Evolutionary conservation across 2,113 vertebrate species (phyloP).

Genomic region (Serinus canaria): DNA sequence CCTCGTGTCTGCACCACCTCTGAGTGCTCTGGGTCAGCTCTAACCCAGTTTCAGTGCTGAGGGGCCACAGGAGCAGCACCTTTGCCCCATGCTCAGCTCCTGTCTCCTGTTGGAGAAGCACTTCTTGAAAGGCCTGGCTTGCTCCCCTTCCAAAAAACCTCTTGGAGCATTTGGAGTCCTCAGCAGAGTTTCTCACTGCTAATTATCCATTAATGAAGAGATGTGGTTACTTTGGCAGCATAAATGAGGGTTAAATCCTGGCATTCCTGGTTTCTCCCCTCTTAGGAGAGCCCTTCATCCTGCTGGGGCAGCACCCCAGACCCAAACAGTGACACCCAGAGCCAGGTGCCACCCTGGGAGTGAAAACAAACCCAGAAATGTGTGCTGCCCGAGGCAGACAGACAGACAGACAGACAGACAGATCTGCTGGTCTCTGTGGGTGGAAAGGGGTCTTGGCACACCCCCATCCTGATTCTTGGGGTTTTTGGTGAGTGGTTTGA

Average conservation of each 20-base stretch:
- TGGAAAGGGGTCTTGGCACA: fast-evolving
- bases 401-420: background rate
- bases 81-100: background rate
- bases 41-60: fast-evolving
- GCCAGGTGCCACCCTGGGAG: background rate
- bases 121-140: background rate
- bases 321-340: background rate
- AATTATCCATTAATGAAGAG: background rate
- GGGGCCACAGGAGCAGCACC: background rate
- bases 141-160: background rate
- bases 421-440: fast-evolving
- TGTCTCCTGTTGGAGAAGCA: fast-evolving
- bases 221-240: background rate
- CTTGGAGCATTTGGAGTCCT: background rate
- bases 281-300: no score
- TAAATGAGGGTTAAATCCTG: background rate
- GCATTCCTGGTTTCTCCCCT: background rate
- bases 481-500: background rate
- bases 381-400: background rate
- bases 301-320: background rate
- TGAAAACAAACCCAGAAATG: fast-evolving
- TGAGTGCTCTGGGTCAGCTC: background rate
- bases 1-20: background rate
- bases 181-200: background rate
- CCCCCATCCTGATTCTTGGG: background rate